Base-by-base conservation (phyloP, 2,888 invertebrate genomes). In the Chouioia cunea region DNA sequence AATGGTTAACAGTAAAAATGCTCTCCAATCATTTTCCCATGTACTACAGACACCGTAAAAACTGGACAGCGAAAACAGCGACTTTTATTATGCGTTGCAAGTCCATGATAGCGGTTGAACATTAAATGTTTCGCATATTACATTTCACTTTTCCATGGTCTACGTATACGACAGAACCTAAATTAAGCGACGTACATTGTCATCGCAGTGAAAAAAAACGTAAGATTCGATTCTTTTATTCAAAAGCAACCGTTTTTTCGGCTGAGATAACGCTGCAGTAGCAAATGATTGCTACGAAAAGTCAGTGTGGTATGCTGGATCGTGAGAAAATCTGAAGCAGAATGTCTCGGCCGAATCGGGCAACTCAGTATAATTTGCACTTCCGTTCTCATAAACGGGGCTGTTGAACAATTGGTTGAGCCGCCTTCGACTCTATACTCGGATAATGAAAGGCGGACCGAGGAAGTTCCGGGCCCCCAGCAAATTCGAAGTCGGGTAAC, bases 371-470 rank as follows among this genome's bases (percentile, higher is more conserved):
- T 84, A 85, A 85, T 85, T 85, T 85, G 80, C 79, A 83, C 85
- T 85, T 85, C 85, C 85, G 85, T 84, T 84, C 81, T 81, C 81
- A 82, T 76, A 80, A 78, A 23, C 50, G 57, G 75, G 47, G n/a
- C 64, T 36, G 67, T 66, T 27, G 75, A 74, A 79, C 77, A 80
- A 79, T 77, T 16, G 63, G n/a, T n/a, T 43, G 15, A 15, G 18
- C 60, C 16, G 47, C 18, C 36, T 52, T 46, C 16, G 58, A 65
- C 54, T 69, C 20, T 15, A 22, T 22, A 44, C 18, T 23, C 4
- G 22, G 53, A 53, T 22, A 52, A 63, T 16, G 47, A 56, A 27
- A 54, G 22, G 47, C 43, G 36, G 20, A 47, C n/a, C 43, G 22
- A 16, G 16, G 18, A 22, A 15, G n/a, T 52, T n/a, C 44, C 12